A percentile compares a stretch with the other conserved stretches of the same genome.
Evolutionary conservation across 2,113 vertebrate species (phyloP).

Genomic region (Thymallus thymallus): DNA sequence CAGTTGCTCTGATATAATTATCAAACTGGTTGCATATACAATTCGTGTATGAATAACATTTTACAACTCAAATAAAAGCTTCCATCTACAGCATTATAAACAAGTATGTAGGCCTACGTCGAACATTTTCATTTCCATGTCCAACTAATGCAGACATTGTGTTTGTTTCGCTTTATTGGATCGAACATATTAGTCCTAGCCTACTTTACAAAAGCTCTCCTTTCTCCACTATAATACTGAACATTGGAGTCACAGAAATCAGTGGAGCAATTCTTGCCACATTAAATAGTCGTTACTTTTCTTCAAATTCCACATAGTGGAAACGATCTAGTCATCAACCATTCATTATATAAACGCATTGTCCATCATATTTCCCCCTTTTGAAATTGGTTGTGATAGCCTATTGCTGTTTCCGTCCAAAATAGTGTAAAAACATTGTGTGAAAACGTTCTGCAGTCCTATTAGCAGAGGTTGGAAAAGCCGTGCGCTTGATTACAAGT

Average conservation of each 20-base stretch:
- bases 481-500: background rate
- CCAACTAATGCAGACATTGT: slow-evolving; percentile 32
- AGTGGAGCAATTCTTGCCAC: slow-evolving; percentile 67
- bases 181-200: slow-evolving; percentile 10
- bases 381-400: background rate
- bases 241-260: slow-evolving; percentile 67
- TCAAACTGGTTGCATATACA: slow-evolving; percentile 49
- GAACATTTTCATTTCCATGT: slow-evolving; percentile 11
- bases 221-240: slow-evolving; percentile 11
- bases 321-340: slow-evolving; percentile 71
- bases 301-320: slow-evolving; percentile 96
- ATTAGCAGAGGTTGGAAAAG: background rate
- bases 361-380: slow-evolving; percentile 16
- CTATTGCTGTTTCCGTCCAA: background rate
- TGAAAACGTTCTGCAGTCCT: background rate
- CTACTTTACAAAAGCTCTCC: slow-evolving; percentile 19
- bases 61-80: slow-evolving; percentile 47
- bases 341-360: background rate
- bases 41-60: slow-evolving; percentile 43
- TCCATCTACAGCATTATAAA: slow-evolving; percentile 33
- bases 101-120: slow-evolving; percentile 43
- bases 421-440: slow-evolving; percentile 23
- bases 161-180: slow-evolving; percentile 20
- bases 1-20: slow-evolving; percentile 51
- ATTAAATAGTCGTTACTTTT: slow-evolving; percentile 80